Evolutionary conservation across 2,113 vertebrate species (phyloP).

Genomic region (Synodontis membranacea): DNA sequence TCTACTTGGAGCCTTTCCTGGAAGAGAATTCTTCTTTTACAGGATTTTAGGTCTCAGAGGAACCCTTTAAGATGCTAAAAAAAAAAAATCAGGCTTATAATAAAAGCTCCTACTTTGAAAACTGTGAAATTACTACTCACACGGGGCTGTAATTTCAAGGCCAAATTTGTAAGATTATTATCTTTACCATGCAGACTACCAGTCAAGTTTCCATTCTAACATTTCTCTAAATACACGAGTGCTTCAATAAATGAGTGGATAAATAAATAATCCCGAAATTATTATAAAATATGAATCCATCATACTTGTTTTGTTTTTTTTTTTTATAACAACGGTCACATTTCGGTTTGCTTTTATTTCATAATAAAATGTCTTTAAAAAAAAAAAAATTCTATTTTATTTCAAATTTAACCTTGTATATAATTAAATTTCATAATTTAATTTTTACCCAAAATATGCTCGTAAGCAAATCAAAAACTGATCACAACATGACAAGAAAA

Average conservation of each 20-base stretch:
- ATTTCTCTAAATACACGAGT: too few relatives aligned
- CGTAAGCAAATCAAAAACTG: background rate
- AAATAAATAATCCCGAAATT: background rate
- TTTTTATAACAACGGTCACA: too few relatives aligned
- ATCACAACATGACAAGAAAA: background rate
- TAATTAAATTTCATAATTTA: background rate
- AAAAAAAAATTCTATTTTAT: background rate
- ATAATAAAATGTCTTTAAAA: background rate
- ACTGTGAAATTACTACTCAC: background rate
- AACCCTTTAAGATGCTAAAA: background rate
- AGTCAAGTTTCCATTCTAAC: background rate
- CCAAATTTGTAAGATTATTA: background rate
- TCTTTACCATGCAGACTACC: background rate
- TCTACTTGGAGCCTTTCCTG: background rate
- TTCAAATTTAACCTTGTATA: background rate
- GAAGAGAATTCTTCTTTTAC: background rate
- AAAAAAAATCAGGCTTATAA: slow-evolving; percentile 11
- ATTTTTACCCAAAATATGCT: background rate
- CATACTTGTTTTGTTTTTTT: too few relatives aligned
- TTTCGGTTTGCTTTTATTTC: background rate
- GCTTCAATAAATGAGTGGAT: background rate
- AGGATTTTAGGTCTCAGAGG: background rate
- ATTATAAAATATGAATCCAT: background rate
- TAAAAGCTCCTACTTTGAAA: background rate
- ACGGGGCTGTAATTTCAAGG: background rate